A percentile compares a stretch with the other conserved stretches of the same genome.
Evolutionary conservation across 2,888 invertebrate species (phyloP).

Genomic region (Aspidapion aeneum): DNA sequence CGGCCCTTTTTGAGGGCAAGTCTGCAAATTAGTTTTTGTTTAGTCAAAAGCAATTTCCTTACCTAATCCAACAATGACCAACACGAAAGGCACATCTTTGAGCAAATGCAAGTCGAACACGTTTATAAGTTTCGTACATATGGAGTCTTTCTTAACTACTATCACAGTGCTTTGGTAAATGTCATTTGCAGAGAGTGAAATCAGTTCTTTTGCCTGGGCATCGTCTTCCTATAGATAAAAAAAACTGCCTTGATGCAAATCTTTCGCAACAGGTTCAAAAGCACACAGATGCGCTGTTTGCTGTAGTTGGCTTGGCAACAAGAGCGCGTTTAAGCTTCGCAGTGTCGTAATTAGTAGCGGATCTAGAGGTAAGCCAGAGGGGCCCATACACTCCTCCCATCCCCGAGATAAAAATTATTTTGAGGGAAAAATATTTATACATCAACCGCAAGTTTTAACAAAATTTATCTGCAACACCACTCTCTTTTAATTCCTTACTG

Average conservation of each 20-base stretch:
- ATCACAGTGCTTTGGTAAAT: constrained; percentile 40
- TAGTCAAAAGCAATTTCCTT: constrained; percentile 22
- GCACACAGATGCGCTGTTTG: neutral
- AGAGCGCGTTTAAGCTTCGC: too few species aligned
- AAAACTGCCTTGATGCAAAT: neutral
- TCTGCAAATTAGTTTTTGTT: too few species aligned
- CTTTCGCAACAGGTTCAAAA: neutral
- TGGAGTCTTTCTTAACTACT: constrained; percentile 24
- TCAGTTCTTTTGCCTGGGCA: neutral
- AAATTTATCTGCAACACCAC: too few species aligned
- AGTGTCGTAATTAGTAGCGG: too few species aligned
- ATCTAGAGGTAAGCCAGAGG: too few species aligned
- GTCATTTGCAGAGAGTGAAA: constrained; percentile 2
- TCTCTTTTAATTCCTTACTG: too few species aligned
- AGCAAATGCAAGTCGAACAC: constrained; percentile 43
- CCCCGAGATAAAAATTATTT: too few species aligned
- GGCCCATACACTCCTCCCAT: too few species aligned
- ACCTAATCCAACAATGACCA: constrained; percentile 43
- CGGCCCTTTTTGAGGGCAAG: too few species aligned
- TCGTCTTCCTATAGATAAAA: neutral
- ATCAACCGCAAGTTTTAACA: too few species aligned
- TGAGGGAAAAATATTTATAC: too few species aligned
- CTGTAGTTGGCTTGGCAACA: neutral
- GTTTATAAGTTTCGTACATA: constrained; percentile 32
- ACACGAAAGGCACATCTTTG: constrained; percentile 38